phyloP scores from a whole-genome alignment of 2,797 vertebrate species.

The Sebastes diploproa region DNA sequence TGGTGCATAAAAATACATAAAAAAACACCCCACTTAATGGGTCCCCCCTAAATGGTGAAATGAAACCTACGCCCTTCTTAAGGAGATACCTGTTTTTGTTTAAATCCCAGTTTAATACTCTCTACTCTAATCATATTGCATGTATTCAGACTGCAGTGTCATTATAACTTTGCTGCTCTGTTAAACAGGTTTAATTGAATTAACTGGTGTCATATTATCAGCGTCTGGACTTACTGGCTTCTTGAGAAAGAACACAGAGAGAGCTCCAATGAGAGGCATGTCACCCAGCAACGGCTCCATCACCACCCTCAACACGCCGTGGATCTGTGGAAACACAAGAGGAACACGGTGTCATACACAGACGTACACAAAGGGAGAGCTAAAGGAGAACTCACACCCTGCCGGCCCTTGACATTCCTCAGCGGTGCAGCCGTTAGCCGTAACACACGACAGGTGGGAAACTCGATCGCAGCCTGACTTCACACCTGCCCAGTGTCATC shows the following conservation, averaged over 20 bases:
- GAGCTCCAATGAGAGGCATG: conserved; percentile 92
- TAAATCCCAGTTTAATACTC: conserved; percentile 15
- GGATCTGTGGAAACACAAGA: conserved; percentile 84
- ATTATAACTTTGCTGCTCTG: background rate
- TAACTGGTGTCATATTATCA: background rate
- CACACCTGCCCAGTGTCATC: conserved; percentile 41
- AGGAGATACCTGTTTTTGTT: background rate
- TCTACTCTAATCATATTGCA: background rate
- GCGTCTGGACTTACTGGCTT: conserved; percentile 89
- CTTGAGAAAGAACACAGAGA: conserved; percentile 97
- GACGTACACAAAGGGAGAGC: background rate
- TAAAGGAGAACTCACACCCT: background rate
- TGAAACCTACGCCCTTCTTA: background rate
- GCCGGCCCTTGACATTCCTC: conserved; percentile 54
- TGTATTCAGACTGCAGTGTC: background rate
- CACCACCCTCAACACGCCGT: conserved; percentile 94
- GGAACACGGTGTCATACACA: conserved; percentile 30
- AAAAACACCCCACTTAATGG: too few species aligned
- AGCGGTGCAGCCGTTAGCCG: conserved; percentile 5
- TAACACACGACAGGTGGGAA: conserved; percentile 52
- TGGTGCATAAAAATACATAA: background rate
- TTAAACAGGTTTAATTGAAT: background rate
- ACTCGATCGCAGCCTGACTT: conserved; percentile 49
- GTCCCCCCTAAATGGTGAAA: too few species aligned
- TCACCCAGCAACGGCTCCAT: conserved; percentile 96